phyloP scores from a whole-genome alignment of 2,888 invertebrate genomes.

The Drosophila monieri region DNA sequence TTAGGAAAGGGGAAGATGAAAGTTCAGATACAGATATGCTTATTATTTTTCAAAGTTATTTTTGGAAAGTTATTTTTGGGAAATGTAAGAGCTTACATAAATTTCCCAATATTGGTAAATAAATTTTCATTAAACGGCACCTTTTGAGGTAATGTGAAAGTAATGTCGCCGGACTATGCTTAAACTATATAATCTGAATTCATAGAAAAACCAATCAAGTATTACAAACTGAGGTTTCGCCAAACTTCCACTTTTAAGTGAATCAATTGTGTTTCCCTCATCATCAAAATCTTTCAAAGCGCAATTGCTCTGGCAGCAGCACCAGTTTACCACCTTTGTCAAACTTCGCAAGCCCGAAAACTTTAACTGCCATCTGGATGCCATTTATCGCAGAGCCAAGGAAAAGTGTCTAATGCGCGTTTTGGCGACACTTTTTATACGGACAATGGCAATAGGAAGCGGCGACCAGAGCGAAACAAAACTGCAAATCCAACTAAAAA shows the following conservation, averaged over 20 bases:
- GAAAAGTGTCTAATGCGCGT: slow-evolving; percentile 59
- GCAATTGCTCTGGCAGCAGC: slow-evolving; percentile 38
- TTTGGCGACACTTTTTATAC: slow-evolving; percentile 48
- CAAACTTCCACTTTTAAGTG: slow-evolving; percentile 22
- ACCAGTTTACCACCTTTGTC: slow-evolving; percentile 30
- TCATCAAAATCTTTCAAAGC: slow-evolving; percentile 44
- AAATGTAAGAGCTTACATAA: too few species aligned
- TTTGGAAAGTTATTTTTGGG: too few species aligned
- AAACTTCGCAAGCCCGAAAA: slow-evolving; percentile 38
- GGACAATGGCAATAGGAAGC: slow-evolving; percentile 39
- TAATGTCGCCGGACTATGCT: too few species aligned
- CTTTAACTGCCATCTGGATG: slow-evolving; percentile 49
- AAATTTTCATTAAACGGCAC: too few species aligned
- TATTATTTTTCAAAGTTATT: background rate
- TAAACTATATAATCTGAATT: background rate
- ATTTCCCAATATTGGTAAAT: too few species aligned
- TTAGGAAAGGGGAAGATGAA: background rate
- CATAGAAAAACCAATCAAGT: background rate
- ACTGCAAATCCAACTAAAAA: slow-evolving; percentile 72
- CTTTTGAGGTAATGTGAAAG: too few species aligned
- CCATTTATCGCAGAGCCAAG: slow-evolving; percentile 58
- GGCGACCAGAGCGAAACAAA: slow-evolving; percentile 53
- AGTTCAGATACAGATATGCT: background rate
- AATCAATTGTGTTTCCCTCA: slow-evolving; percentile 41
- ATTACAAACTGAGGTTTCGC: background rate